Conservation (phyloP, 37 sponge, comb jelly and placozoan species). For the Tethya wilhelma region DNA sequence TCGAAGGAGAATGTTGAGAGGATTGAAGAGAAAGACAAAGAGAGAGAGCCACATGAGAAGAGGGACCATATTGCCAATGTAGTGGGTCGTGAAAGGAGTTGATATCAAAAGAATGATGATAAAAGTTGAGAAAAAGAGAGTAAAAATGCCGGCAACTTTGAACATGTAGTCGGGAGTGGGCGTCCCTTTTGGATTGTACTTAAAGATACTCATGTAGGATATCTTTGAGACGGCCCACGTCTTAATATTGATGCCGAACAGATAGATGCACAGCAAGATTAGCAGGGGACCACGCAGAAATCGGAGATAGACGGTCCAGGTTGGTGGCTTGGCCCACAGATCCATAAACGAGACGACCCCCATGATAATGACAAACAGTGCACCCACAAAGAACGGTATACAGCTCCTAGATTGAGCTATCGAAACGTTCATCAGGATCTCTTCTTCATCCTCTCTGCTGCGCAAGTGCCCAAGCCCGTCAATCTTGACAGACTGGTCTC, state of each 20-base stretch:
- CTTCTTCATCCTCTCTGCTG: not conserved
- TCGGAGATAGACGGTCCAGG: conserved; percentile 57
- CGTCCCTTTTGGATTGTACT: conserved; percentile 13
- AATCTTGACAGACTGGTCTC: not conserved
- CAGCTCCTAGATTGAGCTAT: no score
- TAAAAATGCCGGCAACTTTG: conserved; percentile 51
- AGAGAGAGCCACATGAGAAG: conserved; percentile 58
- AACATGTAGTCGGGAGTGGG: conserved; percentile 61
- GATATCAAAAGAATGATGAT: conserved; percentile 10
- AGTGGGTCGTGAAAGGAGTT: not conserved
- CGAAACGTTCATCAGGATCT: not conserved
- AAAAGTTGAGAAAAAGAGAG: conserved; percentile 30
- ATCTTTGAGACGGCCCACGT: conserved; percentile 55
- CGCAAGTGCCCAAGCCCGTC: not conserved
- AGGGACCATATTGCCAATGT: conserved; percentile 45
- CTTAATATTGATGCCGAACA: conserved; percentile 71
- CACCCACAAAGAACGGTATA: no score
- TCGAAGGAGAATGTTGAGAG: conserved; percentile 47
- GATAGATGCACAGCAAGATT: conserved; percentile 58
- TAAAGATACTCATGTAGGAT: conserved; percentile 65
- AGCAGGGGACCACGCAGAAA: conserved; percentile 73
- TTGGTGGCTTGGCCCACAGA: not conserved
- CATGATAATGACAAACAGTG: conserved; percentile 6
- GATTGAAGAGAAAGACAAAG: conserved; percentile 59
- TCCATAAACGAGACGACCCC: conserved; percentile 17